Percentiles rank a stretch among this genome's conserved stretches.
phyloP scores from a whole-genome alignment of 1,140 invertebrate genomes.

The Drosophila micromelanica region DNA sequence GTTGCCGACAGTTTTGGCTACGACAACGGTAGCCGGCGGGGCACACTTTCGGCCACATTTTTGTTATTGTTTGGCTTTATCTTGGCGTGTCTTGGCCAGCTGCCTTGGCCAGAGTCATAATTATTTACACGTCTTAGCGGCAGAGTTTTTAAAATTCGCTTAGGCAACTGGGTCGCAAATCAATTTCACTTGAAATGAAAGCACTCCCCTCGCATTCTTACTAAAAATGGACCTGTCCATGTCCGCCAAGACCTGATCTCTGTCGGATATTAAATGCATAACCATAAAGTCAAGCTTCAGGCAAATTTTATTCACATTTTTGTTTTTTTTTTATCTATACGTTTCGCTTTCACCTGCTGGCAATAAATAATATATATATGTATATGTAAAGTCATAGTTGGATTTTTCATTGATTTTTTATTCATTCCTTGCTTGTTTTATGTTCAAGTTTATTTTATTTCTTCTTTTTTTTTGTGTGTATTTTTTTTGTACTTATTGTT shows the following conservation, averaged over 20 bases:
- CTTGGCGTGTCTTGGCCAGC: slow-evolving; percentile 7
- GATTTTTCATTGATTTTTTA: slow-evolving; percentile 81
- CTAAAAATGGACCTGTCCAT: slow-evolving; percentile 71
- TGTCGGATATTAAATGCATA: slow-evolving; percentile 61
- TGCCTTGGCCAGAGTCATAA: slow-evolving; percentile 66
- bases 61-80: slow-evolving; percentile 44
- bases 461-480: slow-evolving; percentile 45
- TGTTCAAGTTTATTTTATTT: slow-evolving; percentile 44
- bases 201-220: slow-evolving; percentile 49
- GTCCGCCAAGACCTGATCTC: slow-evolving; percentile 28
- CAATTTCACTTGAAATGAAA: slow-evolving; percentile 81
- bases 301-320: slow-evolving; percentile 11
- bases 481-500: slow-evolving; percentile 68
- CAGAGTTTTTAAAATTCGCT: slow-evolving; percentile 63
- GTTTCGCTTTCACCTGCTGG: slow-evolving; percentile 69
- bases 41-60: slow-evolving; percentile 60
- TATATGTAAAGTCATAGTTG: slow-evolving; percentile 54
- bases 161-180: slow-evolving; percentile 76
- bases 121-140: slow-evolving; percentile 77
- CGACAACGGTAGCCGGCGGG: slow-evolving; percentile 63
- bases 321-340: slow-evolving; percentile 3
- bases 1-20: slow-evolving; percentile 53
- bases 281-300: slow-evolving; percentile 8
- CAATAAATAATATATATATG: slow-evolving; percentile 47
- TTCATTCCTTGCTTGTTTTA: slow-evolving; percentile 72